Base-by-base conservation (phyloP, 2,113 vertebrate species). In the Oncorhynchus keta region DNA sequence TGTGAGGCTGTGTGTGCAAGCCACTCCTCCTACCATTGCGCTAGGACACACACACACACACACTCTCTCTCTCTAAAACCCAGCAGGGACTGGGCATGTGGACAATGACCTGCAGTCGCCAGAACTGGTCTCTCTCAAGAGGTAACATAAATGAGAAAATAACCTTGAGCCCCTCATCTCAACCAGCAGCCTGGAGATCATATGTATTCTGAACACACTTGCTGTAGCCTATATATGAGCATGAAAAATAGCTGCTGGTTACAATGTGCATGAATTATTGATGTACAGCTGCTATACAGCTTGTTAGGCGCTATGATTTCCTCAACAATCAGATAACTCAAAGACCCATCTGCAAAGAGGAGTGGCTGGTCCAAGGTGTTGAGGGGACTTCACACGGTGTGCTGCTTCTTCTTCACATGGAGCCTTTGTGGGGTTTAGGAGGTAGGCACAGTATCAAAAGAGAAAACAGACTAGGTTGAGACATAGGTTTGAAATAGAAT, bases 191-290 rank as follows among this genome's bases (percentile, higher is more conserved):
- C 65, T 32, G 67, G 65, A 67, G 26, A 28, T 12, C 30, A 67
- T 30, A 24, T 72, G 71, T 64, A 68, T 61, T 59, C 74, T 70
- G 22, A 78, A 24, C 9, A 24, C 76, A 62, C 64, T 75, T 48
- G 35, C 28, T 49, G 61, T n/a, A 26, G 18, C 2, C 14, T 18
- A 55, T 4, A 68, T 35, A 73, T 67, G n/a, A 69, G 68, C 61
- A 79, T 73, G 73, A 82, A 61, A 32, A 72, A 76, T 6, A 13
- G 22, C 59, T 18, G 22, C 20, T 20, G 62, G 35, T 69, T 62
- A 26, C 32, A 79, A 59, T 4, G 24, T 35, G 39, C 11, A 77
- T 77, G 64, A 77, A 83, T 80, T 80, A 75, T 72, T 74, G 35
- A 75, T 75, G 72, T 49, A 2, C 30, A n/a, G 68, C 51, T 30